These are phyloP conservation scores for Cantharis rufa DNA, from an alignment of 2,888 invertebrate genomes.

Conservation along the genomic window DNA sequence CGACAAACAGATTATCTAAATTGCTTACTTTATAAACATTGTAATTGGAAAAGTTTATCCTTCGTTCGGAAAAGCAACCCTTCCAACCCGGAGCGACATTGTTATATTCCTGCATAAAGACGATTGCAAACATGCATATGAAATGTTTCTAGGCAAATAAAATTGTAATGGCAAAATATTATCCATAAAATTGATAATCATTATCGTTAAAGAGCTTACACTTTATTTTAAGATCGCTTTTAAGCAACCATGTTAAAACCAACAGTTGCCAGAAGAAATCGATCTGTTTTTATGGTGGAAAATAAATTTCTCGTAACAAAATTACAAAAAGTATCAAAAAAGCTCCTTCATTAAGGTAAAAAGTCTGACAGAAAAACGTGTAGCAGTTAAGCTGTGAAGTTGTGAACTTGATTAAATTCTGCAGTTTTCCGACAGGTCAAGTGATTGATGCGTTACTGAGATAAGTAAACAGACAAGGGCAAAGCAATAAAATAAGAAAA, in stretches of 20 bases:
- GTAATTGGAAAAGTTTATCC: constrained; percentile 52
- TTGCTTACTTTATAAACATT: constrained; percentile 52
- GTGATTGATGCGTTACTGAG: constrained; percentile 50
- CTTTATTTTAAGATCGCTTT: neutral
- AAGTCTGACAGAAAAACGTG: constrained; percentile 29
- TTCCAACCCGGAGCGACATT: constrained; percentile 29
- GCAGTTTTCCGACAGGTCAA: constrained; percentile 47
- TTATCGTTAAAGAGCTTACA: neutral
- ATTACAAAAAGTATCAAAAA: constrained; percentile 27
- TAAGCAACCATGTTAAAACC: neutral
- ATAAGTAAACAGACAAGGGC: constrained; percentile 48
- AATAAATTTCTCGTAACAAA: constrained; percentile 24
- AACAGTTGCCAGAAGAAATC: neutral
- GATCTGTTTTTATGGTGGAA: constrained; percentile 4
- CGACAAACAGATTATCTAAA: constrained; percentile 53
- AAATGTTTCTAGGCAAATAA: constrained; percentile 2
- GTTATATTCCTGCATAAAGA: constrained; percentile 32
- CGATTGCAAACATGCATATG: constrained; percentile 34
- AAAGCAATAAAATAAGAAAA: constrained; percentile 44
- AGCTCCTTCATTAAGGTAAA: constrained; percentile 31
- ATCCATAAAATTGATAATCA: neutral
- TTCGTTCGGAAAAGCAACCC: constrained; percentile 38
- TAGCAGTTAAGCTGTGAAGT: constrained; percentile 35
- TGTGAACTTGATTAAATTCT: constrained; percentile 51
- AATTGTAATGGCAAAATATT: neutral